Conservation (phyloP, 2,888 invertebrate species). For the Plemyria rubiginata region DNA sequence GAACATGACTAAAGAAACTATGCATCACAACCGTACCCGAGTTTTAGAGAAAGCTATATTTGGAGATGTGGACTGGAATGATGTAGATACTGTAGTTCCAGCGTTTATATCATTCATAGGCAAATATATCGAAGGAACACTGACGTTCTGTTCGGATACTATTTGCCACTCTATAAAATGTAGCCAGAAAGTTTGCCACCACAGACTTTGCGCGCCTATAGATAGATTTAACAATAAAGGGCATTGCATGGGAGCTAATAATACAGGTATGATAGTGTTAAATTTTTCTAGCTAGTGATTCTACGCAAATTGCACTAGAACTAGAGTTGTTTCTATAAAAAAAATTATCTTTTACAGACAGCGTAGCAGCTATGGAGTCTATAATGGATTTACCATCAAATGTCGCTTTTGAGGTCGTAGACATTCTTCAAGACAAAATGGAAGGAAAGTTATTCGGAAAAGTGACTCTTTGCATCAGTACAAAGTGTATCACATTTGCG, state of each 20-base stretch:
- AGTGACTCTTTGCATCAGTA: constrained; percentile 69
- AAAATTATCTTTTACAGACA: constrained; percentile 63
- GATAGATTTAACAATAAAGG: constrained; percentile 70
- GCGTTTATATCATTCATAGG: constrained; percentile 75
- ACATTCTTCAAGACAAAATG: constrained; percentile 73
- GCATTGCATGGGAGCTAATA: constrained; percentile 68
- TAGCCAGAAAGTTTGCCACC: constrained; percentile 63
- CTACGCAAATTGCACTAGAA: not conserved
- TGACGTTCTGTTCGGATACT: constrained; percentile 73
- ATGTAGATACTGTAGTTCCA: constrained; percentile 70
- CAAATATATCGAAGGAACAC: constrained; percentile 71
- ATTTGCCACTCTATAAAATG: constrained; percentile 78
- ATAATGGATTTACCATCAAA: constrained; percentile 76
- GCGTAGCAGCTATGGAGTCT: constrained; percentile 69
- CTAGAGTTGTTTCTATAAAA: not conserved
- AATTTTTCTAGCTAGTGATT: constrained; percentile 1
- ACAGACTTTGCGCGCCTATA: constrained; percentile 66
- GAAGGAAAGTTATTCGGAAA: constrained; percentile 73
- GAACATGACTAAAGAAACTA: constrained; percentile 63
- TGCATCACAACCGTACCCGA: constrained; percentile 61
- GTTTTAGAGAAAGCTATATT: constrained; percentile 72
- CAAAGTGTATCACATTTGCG: constrained; percentile 70
- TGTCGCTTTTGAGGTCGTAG: constrained; percentile 71
- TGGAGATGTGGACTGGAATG: constrained; percentile 73
- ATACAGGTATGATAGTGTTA: constrained; percentile 58